Evolutionary conservation across 2,113 vertebrate species (phyloP).

Genomic region (Pongo abelii): DNA sequence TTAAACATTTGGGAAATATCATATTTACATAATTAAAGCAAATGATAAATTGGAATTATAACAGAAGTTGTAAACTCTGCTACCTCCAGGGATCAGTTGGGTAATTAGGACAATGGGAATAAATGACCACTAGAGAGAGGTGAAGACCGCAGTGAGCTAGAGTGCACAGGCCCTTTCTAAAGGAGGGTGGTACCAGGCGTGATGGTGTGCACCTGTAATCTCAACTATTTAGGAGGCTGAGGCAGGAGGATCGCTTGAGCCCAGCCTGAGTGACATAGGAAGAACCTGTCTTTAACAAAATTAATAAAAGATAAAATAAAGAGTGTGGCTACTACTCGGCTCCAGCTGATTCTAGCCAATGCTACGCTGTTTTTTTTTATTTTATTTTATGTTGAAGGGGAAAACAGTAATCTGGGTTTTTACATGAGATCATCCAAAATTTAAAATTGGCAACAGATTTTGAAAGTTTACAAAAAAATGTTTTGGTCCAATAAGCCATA

Average conservation of each 20-base stretch:
- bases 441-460: background rate
- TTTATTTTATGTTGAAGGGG: background rate
- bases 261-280: background rate
- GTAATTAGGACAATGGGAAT: background rate
- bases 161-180: too few species aligned
- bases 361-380: background rate
- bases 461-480: background rate
- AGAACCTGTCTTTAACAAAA: background rate
- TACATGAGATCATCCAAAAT: background rate
- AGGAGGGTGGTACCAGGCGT: too few species aligned
- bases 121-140: fast-evolving
- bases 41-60: background rate
- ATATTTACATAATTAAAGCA: background rate
- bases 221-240: background rate
- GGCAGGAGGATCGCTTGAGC: background rate
- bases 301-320: background rate
- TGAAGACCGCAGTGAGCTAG: fast-evolving
- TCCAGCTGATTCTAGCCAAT: background rate
- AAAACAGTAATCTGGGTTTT: background rate
- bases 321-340: background rate
- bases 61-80: background rate
- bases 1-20: background rate
- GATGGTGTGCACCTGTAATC: too few species aligned
- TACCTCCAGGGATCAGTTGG: background rate
- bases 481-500: too few species aligned